phyloP scores from a whole-genome alignment of 2,888 invertebrate genomes.

The Apodemia zela region DNA sequence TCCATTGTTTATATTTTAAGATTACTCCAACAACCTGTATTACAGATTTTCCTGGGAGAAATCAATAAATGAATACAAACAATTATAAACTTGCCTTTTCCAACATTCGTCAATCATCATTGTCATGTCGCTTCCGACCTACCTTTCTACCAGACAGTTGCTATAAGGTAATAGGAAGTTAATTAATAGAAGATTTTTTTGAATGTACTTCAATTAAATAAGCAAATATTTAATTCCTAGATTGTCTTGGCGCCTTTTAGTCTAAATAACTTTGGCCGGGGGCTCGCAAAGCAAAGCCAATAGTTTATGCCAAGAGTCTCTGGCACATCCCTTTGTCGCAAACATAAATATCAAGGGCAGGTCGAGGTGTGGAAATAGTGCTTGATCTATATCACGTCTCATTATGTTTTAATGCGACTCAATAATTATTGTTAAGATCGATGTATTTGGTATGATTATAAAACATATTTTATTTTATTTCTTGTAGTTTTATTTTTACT shows the following conservation, averaged over 20 bases:
- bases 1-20: too few species aligned
- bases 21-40: too few species aligned
- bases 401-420: background rate
- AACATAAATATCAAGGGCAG: constrained; percentile 57
- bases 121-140: too few species aligned
- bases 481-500: too few species aligned
- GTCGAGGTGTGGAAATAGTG: constrained; percentile 40
- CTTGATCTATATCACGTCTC: constrained; percentile 13
- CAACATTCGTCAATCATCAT: too few species aligned
- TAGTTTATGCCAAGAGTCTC: constrained; percentile 56
- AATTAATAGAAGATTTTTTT: background rate
- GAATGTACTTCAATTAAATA: background rate
- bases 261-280: constrained; percentile 69
- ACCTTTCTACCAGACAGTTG: too few species aligned
- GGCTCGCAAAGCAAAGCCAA: constrained; percentile 49
- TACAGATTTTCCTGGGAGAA: too few species aligned
- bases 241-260: constrained; percentile 60
- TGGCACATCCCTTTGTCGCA: constrained; percentile 61
- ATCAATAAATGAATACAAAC: too few species aligned
- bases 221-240: constrained; percentile 20
- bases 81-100: too few species aligned
- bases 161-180: too few species aligned
- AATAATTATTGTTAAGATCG: background rate
- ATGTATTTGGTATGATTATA: background rate
- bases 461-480: too few species aligned